Evolutionary conservation across 2,888 invertebrate genomes (phyloP), one percentile per base, ranked within the genome.

Genomic region (Phalera bucephala): DNA sequence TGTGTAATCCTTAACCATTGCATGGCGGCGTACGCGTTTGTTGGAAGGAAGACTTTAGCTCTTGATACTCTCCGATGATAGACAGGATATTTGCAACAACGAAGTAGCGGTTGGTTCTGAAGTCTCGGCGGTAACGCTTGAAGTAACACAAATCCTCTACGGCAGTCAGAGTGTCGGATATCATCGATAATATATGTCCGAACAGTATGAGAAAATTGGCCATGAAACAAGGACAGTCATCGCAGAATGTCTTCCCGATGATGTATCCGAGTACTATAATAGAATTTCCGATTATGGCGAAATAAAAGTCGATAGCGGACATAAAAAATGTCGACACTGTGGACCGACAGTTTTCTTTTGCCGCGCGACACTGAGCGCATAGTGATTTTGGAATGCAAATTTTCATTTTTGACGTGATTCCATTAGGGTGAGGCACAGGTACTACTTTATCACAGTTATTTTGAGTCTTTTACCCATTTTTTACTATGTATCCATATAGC

Each of bases 41-140:
- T 25, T 26, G 12, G 11, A 58, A 35, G 19, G 40, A 39, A 11
- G 39, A 46, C 35, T 52, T 65, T 31, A 72, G 39, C 37, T 72
- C 63, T 20, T 68, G 51, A 45, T 69, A 72, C 47, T 74, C 69
- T 6, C 67, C 71, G 8, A 73, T 60, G 3, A 73, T 52, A 2
- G 57, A 52, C 17, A 76, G 52, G 8, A 77, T 38, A 37, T 70
- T 73, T 13, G 72, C 62, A 3, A 67, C 19, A 2, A 69, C 41
- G 29, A 72, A 70, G 34, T 50, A 72, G 15, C 52, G 45, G 40
- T 69, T 72, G 3, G 59, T 38, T 21, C 25, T 36, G 21, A 63
- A 57, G 33, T 55, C 47, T 12, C 47, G 34, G n/a, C 33, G 48
- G 22, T 43, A 34, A 2, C 45, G 33, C 21, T 54, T 55, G 3